A percentile compares a stretch with the other conserved stretches of the same genome.
These are phyloP conservation scores for Aethes cnicana DNA, from an alignment of 2,888 invertebrate genomes.

Conservation along the genomic window DNA sequence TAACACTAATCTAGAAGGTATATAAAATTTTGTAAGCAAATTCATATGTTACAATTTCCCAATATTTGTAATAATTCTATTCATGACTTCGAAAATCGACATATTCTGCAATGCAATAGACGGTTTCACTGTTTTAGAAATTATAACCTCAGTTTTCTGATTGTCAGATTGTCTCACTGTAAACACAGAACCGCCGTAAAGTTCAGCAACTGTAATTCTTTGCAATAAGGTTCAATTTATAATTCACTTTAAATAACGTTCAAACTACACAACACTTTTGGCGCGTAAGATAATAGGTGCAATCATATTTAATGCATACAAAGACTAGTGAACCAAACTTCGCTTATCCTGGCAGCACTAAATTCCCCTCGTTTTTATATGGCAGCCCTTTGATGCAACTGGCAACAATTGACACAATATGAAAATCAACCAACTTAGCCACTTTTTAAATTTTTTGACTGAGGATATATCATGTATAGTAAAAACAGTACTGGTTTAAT, in stretches of 20 bases:
- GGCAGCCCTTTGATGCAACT: not conserved
- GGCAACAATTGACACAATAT: slow-evolving; percentile 3
- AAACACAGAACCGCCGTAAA: not conserved
- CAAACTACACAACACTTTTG: not conserved
- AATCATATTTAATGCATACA: not conserved
- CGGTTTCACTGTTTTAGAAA: not conserved
- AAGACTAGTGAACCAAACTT: not conserved
- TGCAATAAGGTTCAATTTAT: not conserved
- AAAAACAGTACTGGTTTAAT: too few species aligned
- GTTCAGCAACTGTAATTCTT: not conserved
- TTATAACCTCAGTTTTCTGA: slow-evolving; percentile 9
- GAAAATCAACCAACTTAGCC: not conserved
- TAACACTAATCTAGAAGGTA: slow-evolving; percentile 36
- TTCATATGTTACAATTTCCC: slow-evolving; percentile 36
- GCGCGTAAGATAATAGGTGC: slow-evolving; percentile 17
- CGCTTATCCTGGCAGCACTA: not conserved
- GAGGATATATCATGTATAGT: too few species aligned
- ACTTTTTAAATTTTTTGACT: too few species aligned
- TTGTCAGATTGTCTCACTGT: slow-evolving; percentile 23
- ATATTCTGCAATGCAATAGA: not conserved
- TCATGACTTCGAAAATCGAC: not conserved
- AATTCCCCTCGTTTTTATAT: not conserved
- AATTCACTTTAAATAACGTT: not conserved
- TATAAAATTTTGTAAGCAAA: slow-evolving; percentile 32
- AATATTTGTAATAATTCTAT: not conserved